phyloP scores from a whole-genome alignment of 2,797 vertebrate genomes.

The Macroramphosus scolopax region DNA sequence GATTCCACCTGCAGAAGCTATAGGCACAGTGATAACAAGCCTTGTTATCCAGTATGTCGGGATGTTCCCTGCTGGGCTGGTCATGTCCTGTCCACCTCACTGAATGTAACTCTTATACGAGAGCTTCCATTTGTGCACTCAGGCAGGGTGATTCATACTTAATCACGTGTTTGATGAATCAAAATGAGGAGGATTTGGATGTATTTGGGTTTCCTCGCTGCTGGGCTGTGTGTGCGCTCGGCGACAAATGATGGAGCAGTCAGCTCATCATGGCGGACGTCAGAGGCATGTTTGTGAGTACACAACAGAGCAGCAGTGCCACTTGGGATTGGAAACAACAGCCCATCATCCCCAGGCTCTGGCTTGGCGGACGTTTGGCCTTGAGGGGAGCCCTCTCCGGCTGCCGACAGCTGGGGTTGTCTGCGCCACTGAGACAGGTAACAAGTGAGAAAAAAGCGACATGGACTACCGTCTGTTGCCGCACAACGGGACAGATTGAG shows the following conservation, averaged over 20 bases:
- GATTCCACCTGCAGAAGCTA: conserved; percentile 29
- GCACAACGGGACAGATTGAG: conserved; percentile 52
- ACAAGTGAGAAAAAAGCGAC: conserved; percentile 25
- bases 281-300: conserved; percentile 36
- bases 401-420: conserved; percentile 42
- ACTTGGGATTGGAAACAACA: conserved; percentile 57
- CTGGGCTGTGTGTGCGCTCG: conserved; percentile 16
- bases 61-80: conserved; percentile 17
- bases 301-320: conserved; percentile 37
- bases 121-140: conserved; percentile 12
- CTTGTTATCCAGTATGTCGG: conserved; percentile 28
- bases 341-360: conserved; percentile 39
- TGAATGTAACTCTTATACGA: conserved; percentile 19
- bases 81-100: conserved; percentile 13
- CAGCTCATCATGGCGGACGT: conserved; percentile 47
- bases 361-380: conserved; percentile 45
- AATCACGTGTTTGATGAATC: conserved; percentile 35
- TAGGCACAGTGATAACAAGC: conserved; percentile 33
- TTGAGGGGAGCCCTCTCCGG: conserved; percentile 29
- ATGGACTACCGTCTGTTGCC: conserved; percentile 28
- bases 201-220: conserved; percentile 13
- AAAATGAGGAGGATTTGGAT: conserved; percentile 18
- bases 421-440: conserved; percentile 40
- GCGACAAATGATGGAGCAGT: conserved; percentile 44
- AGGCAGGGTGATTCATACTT: conserved; percentile 33